Percentiles rank a stretch among this genome's conserved stretches.
Conservation (phyloP, 2,888 invertebrate species). For the Diaperis boleti region DNA sequence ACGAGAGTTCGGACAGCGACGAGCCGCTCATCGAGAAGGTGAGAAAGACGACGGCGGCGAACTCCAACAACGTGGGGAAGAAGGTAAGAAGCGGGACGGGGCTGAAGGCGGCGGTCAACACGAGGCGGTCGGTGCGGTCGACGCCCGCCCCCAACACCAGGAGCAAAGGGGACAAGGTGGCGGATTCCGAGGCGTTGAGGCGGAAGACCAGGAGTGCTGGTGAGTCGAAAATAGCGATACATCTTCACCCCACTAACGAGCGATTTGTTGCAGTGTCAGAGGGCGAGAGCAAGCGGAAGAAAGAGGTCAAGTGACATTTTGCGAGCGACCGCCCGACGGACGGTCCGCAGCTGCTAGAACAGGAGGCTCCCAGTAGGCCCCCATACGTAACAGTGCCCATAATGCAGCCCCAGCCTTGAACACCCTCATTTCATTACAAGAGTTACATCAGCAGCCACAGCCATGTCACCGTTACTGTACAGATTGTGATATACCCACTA, state of each 20-base stretch:
- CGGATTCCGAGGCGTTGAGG: conserved; percentile 62
- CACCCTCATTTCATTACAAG: conserved; percentile 23
- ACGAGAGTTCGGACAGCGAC: conserved; percentile 83
- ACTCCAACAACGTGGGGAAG: conserved; percentile 44
- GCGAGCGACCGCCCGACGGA: conserved; percentile 60
- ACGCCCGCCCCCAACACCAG: conserved; percentile 62
- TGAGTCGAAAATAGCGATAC: too few relatives aligned
- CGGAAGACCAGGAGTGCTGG: conserved; percentile 81
- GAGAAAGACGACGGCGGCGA: conserved; percentile 64
- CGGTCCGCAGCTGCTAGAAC: conserved; percentile 55
- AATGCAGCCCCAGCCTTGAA: conserved; percentile 48
- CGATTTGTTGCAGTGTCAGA: conserved; percentile 60
- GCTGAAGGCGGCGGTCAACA: conserved; percentile 52
- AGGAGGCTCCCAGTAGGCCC: conserved; percentile 39
- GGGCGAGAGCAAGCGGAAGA: conserved; percentile 65
- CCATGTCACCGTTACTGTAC: conserved; percentile 58
- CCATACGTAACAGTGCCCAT: conserved; percentile 49
- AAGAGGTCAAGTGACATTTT: conserved; percentile 68
- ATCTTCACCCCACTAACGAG: too few relatives aligned
- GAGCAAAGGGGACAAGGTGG: conserved; percentile 59
- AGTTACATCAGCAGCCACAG: conserved; percentile 42
- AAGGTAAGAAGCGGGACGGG: conserved; percentile 34
- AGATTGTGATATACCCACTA: conserved; percentile 62
- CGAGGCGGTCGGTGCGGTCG: conserved; percentile 61
- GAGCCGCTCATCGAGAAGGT: conserved; percentile 84